phyloP scores from a whole-genome alignment of 2,888 invertebrate species.

The Tetranychus truncatus region DNA sequence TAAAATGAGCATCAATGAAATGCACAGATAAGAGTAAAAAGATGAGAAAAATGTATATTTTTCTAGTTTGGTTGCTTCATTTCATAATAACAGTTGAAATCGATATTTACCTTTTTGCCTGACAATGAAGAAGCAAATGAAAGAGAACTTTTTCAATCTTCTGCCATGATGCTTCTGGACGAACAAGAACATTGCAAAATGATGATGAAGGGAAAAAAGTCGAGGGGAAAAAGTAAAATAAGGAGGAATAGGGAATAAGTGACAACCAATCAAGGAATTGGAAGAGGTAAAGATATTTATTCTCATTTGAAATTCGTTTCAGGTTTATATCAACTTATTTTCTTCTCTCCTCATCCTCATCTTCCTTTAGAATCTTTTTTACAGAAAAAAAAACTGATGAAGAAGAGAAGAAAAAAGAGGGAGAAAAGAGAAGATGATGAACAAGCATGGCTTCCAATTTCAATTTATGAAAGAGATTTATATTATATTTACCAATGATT shows the following conservation, averaged over 20 bases:
- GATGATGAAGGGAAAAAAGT: neutral
- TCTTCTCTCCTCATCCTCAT: too few relatives aligned
- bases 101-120: too few relatives aligned
- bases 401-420: neutral
- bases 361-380: neutral
- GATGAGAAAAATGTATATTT: too few relatives aligned
- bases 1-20: too few relatives aligned
- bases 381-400: neutral
- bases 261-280: neutral
- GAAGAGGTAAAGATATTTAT: neutral
- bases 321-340: neutral
- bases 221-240: neutral
- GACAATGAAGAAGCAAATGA: too few relatives aligned
- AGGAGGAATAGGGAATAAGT: neutral
- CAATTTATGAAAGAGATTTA: slow-evolving; percentile 69
- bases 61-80: too few relatives aligned
- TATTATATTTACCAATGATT: slow-evolving; percentile 34
- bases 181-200: neutral
- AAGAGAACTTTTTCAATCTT: too few relatives aligned
- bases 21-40: too few relatives aligned
- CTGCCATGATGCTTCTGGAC: too few relatives aligned
- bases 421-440: neutral
- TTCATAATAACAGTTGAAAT: too few relatives aligned
- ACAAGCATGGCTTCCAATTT: slow-evolving; percentile 38
- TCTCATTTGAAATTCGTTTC: neutral